Conservation (phyloP, 2,113 vertebrate species). For the Narcine bancroftii region DNA sequence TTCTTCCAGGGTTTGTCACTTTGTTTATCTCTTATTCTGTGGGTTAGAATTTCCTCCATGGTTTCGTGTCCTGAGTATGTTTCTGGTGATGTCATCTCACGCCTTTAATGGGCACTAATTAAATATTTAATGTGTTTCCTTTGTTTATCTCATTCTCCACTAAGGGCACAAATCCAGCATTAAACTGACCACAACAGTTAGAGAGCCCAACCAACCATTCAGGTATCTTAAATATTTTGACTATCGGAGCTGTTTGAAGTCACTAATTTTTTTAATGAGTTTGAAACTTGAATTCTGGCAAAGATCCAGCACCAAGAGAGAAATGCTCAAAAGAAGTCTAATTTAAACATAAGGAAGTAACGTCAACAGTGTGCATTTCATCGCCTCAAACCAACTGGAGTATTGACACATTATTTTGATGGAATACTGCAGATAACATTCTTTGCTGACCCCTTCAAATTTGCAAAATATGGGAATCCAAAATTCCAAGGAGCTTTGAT, state of each 20-base stretch:
- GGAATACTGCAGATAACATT: no score
- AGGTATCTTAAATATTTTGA: not conserved
- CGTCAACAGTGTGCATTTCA: not conserved
- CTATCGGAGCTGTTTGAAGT: not conserved
- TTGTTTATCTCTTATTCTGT: no score
- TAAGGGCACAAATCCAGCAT: not conserved
- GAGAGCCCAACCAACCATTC: not conserved
- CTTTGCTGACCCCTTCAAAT: no score
- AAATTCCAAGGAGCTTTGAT: not conserved
- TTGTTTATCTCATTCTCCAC: not conserved
- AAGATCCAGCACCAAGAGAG: not conserved
- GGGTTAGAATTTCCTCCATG: no score
- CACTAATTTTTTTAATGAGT: not conserved
- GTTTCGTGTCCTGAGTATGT: no score
- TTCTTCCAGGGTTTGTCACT: no score
- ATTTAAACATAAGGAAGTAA: not conserved
- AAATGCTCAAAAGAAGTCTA: not conserved
- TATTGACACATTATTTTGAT: no score
- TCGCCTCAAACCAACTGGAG: not conserved
- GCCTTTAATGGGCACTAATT: no score
- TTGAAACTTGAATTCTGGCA: not conserved
- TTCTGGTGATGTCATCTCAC: no score
- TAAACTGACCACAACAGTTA: not conserved
- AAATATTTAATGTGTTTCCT: not conserved
- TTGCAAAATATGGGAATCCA: not conserved